Evolutionary conservation across 2,888 invertebrate genomes (phyloP), one percentile per base, ranked within the genome.

Genomic region (Sarcophaga caerulescens): DNA sequence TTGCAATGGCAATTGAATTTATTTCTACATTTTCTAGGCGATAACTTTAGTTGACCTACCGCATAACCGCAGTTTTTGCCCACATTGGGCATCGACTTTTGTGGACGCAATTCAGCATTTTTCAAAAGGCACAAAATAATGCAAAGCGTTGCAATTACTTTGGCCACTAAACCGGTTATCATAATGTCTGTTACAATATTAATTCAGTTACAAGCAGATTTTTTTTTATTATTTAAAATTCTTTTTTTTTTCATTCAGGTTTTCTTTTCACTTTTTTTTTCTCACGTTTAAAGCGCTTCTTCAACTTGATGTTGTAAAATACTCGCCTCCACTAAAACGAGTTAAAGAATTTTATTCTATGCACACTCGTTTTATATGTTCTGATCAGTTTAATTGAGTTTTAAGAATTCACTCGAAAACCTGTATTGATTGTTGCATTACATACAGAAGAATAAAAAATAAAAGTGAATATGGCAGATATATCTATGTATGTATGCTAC

Each of bases 21-120:
- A 69, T 81, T 75, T 85, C 81, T 85, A 81, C 85, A 83, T 80
- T 35, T 35, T 74, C 2, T 45, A 44, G n/a, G 63, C 68, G 85
- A 85, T 85, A 85, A 83, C 86, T 60, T 81, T 35, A 44, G 77
- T 69, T 82, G 84, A 88, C 90, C 89, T 85, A 91, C 91, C 89
- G 88, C 81, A 89, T 91, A 91, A 19, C 92, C 91, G 73, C 91
- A 91, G 25, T 90, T 88, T n/a, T 88, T 73, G 44, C 87, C 89
- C 73, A 88, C 74, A 88, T 84, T 88, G n/a, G 80, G 82, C 75
- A 87, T 83, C 0, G 87, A 85, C 52, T 87, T 88, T 81, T 89
- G 76, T 12, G 87, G 88, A 44, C 90, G 88, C 44, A 88, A 70
- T 66, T 82, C 85, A 47, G 63, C 79, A 68, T 11, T 57, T 77